phyloP scores from a whole-genome alignment of 2,113 vertebrate genomes.

The Sapajus apella region DNA sequence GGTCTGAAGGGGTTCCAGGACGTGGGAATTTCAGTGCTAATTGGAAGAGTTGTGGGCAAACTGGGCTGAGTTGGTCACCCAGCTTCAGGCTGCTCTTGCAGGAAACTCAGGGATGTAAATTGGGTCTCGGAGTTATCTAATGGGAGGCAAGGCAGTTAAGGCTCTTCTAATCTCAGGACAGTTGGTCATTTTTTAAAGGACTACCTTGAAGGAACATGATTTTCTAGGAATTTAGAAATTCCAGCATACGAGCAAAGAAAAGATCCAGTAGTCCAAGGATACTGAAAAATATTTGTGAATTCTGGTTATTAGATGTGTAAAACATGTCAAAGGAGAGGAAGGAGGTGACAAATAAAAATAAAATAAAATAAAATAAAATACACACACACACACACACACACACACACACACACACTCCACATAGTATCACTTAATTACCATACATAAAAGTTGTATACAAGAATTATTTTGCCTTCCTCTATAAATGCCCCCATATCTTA shows the following conservation, averaged over 20 bases:
- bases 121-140: background rate
- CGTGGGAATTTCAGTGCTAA: background rate
- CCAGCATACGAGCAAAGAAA: background rate
- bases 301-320: background rate
- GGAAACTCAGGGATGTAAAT: background rate
- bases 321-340: background rate
- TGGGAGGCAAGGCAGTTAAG: too few species aligned
- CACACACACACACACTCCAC: background rate
- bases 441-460: background rate
- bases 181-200: background rate
- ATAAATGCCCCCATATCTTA: background rate
- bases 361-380: background rate
- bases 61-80: background rate
- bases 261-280: background rate
- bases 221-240: background rate
- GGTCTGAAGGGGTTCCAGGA: background rate
- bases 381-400: background rate
- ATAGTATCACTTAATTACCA: background rate
- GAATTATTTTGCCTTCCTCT: background rate
- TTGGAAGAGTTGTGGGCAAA: background rate
- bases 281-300: background rate
- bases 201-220: background rate
- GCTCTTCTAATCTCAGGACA: background rate
- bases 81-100: background rate
- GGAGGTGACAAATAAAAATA: background rate